Conservation (phyloP, 2,888 invertebrate genomes). For the Lasioglossum pauxillum region DNA sequence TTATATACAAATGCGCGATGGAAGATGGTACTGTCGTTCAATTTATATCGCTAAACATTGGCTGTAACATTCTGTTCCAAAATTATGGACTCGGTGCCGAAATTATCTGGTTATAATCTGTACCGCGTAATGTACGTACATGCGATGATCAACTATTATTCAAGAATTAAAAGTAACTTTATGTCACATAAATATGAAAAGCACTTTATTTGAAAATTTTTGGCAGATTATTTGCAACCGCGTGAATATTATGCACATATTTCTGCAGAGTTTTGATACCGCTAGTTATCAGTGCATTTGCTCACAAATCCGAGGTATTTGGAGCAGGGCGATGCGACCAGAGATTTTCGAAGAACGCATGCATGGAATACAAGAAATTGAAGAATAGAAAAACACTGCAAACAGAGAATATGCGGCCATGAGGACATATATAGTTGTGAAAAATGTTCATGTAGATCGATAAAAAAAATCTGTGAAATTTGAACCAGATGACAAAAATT, state of each 20-base stretch:
- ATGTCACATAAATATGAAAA: background rate
- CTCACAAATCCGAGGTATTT: background rate
- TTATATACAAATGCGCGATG: conserved; percentile 1
- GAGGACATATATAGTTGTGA: background rate
- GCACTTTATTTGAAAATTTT: background rate
- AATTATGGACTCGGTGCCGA: background rate
- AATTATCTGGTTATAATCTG: background rate
- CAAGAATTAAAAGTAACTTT: background rate
- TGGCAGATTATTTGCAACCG: too few relatives aligned
- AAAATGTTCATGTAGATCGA: background rate
- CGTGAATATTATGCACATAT: background rate
- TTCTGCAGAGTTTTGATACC: background rate
- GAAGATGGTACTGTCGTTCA: background rate
- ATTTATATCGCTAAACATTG: background rate
- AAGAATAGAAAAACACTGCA: background rate
- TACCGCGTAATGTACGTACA: background rate
- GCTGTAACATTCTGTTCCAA: background rate
- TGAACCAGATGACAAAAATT: background rate
- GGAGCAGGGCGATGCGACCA: background rate
- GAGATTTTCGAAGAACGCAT: background rate
- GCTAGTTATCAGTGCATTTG: background rate
- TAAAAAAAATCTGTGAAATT: background rate
- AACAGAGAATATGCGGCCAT: background rate
- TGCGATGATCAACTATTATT: background rate
- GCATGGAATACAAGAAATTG: background rate